Evolutionary conservation across 2,888 invertebrate genomes (phyloP).

Genomic region (Leucophenga montana): DNA sequence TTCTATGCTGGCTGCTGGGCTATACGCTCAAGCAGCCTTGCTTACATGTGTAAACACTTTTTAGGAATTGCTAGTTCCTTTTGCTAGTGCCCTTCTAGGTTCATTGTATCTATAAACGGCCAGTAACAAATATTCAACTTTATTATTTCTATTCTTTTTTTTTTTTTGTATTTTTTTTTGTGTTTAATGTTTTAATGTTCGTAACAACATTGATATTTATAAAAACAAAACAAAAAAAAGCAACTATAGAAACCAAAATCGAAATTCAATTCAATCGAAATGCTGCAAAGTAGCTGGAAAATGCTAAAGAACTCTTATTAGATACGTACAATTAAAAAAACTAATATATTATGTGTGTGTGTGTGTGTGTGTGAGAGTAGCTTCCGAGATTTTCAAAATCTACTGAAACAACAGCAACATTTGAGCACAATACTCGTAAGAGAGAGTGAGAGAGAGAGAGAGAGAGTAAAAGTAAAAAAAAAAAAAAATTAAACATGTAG

Average conservation of each 20-base stretch:
- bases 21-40: too few relatives aligned
- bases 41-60: too few relatives aligned
- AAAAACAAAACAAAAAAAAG: background rate
- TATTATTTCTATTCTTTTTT: background rate
- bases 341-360: background rate
- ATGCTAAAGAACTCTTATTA: too few relatives aligned
- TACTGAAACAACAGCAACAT: background rate
- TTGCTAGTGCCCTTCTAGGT: too few relatives aligned
- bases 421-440: conserved; percentile 2
- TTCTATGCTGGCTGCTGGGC: too few relatives aligned
- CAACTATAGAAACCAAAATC: background rate
- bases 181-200: background rate
- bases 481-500: background rate
- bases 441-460: too few relatives aligned
- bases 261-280: too few relatives aligned
- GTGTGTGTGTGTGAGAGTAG: background rate
- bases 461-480: background rate
- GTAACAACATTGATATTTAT: background rate
- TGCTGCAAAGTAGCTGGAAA: too few relatives aligned
- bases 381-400: background rate
- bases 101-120: too few relatives aligned
- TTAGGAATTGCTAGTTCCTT: too few relatives aligned
- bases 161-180: conserved; percentile 1
- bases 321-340: too few relatives aligned
- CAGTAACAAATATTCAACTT: too few relatives aligned